Conservation (phyloP, 1,140 invertebrate species). For the Drusus annulatus region DNA sequence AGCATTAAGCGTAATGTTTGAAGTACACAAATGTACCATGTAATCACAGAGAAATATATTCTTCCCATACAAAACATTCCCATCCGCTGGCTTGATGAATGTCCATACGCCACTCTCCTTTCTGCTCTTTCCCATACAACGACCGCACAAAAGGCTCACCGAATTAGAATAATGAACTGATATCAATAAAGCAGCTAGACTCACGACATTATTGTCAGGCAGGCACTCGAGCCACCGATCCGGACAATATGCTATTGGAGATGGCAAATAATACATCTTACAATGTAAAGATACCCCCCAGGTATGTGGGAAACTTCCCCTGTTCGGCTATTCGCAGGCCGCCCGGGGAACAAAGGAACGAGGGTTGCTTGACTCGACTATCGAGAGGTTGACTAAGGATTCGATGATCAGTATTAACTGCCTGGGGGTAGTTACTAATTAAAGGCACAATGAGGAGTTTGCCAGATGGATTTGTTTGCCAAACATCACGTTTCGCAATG, state of each 20-base stretch:
- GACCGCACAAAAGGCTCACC: neutral
- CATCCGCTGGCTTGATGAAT: no score
- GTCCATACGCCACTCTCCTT: neutral
- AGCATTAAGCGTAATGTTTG: no score
- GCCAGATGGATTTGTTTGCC: constrained; percentile 6
- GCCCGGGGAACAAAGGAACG: neutral
- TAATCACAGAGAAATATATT: no score
- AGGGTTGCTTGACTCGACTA: neutral
- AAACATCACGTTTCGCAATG: constrained; percentile 7
- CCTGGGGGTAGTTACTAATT: constrained; percentile 26
- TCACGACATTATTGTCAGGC: neutral
- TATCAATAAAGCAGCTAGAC: neutral
- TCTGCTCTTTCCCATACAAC: neutral
- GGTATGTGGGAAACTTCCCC: neutral
- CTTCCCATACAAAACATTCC: no score
- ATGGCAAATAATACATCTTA: constrained; percentile 16
- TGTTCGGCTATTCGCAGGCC: no score
- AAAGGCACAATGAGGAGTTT: constrained; percentile 1
- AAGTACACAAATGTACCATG: no score
- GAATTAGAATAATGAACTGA: constrained; percentile 4
- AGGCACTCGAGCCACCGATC: neutral
- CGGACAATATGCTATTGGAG: constrained; percentile 13
- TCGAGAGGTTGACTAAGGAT: constrained; percentile 8
- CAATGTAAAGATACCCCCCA: constrained; percentile 19
- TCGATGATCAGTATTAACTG: constrained; percentile 26